Conservation (phyloP, 2,888 invertebrate genomes). For the Euplagia quadripunctaria region DNA sequence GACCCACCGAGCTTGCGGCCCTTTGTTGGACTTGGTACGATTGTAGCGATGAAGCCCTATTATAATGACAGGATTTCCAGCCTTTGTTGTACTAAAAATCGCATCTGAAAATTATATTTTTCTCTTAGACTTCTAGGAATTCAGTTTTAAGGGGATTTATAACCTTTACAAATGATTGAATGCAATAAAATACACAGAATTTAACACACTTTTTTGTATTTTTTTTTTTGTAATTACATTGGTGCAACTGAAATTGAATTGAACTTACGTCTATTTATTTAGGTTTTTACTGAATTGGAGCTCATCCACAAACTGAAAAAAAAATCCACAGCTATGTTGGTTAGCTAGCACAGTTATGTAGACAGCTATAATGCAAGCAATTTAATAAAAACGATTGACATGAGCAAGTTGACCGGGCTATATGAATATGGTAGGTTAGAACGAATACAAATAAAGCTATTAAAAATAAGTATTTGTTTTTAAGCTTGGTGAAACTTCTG, state of each 20-base stretch:
- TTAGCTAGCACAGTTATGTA: too few species aligned
- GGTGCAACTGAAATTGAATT: background rate
- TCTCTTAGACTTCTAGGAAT: background rate
- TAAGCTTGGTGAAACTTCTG: too few species aligned
- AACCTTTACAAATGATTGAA: background rate
- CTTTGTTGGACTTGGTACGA: constrained; percentile 29
- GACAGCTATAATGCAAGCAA: background rate
- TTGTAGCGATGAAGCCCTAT: constrained; percentile 60
- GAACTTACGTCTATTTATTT: too few species aligned
- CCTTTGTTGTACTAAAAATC: constrained; percentile 50
- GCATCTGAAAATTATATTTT: constrained; percentile 18
- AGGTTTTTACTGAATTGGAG: too few species aligned
- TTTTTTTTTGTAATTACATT: background rate
- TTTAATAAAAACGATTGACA: background rate
- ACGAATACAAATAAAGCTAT: too few species aligned
- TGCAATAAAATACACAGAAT: background rate
- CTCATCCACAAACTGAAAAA: too few species aligned
- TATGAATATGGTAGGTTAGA: too few species aligned
- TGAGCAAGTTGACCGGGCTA: background rate
- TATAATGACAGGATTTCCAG: constrained; percentile 60
- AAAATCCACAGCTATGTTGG: too few species aligned
- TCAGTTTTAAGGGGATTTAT: too few species aligned
- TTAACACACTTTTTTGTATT: background rate
- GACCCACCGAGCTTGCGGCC: constrained; percentile 57
- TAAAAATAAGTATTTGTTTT: too few species aligned